A percentile compares a stretch with the other conserved stretches of the same genome.
phyloP scores from a whole-genome alignment of 2,113 vertebrate species.

The Sclerurus mexicanus region DNA sequence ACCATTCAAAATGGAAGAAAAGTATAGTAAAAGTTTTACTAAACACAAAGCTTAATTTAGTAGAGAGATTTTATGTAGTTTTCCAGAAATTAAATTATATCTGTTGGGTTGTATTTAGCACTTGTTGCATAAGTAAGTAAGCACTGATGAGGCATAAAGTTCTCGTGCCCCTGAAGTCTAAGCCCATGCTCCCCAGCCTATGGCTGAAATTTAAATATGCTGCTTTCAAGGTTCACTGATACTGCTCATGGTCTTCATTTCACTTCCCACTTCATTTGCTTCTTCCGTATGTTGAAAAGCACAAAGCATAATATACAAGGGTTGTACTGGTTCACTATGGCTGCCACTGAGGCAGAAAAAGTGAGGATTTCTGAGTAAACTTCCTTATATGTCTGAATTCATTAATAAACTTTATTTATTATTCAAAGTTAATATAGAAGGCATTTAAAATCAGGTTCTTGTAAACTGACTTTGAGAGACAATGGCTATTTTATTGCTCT shows the following conservation, averaged over 20 bases:
- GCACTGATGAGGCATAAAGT: not conserved
- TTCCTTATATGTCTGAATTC: not conserved
- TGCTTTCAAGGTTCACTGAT: not conserved
- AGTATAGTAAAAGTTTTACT: not conserved
- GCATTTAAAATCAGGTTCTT: not conserved
- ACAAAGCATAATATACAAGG: not conserved
- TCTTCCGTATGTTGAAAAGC: not conserved
- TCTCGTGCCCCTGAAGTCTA: not conserved
- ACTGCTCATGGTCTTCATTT: not conserved
- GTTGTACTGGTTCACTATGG: not conserved
- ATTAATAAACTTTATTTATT: not conserved
- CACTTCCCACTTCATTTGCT: not conserved
- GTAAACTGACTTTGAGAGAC: not conserved
- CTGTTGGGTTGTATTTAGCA: not conserved
- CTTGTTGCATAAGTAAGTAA: not conserved
- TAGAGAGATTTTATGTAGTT: not conserved
- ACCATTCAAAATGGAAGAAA: not conserved
- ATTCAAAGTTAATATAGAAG: not conserved
- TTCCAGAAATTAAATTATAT: not conserved
- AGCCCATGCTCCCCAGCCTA: fast-evolving
- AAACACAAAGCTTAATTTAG: not conserved
- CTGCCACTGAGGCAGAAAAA: not conserved
- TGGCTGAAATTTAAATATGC: not conserved
- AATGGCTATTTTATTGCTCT: not conserved
- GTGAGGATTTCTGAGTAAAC: not conserved